Evolutionary conservation across 2,888 invertebrate species (phyloP), one percentile per base, ranked within the genome.

Genomic region (Sphaerophoria rueppellii): DNA sequence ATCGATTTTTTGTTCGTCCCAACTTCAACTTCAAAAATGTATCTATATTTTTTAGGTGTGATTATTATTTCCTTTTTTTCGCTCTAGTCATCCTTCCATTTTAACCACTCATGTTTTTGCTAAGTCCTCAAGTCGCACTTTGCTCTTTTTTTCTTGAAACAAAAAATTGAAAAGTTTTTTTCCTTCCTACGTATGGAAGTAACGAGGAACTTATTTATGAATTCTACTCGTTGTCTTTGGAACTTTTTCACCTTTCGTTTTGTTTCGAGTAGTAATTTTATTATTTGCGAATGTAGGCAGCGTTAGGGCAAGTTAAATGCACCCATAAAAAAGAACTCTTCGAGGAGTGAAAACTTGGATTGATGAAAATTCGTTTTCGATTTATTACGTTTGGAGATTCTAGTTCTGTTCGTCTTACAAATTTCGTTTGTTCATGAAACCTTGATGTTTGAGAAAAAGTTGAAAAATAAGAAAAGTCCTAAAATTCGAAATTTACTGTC

Each of bases 221-320:
- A 71, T 75, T 71, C 63, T 14, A 37, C 43, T 75, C 75, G 57
- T 75, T 70, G 58, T 75, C 74, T 80, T 63, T n/a, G n/a, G 40
- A 60, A 48, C 34, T 43, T 63, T 70, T 50, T 63, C 37, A 52
- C 37, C 35, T 67, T 69, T 24, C 12, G 35, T 43, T 43, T 43
- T 43, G 43, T 58, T 58, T 34, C 32, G 16, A 24, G 34, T 4
- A 16, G 9, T 50, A 14, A 55, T 32, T 16, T 16, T 58, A 14
- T 57, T 57, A 37, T 37, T 57, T 57, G 16, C 9, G 11, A 57
- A 37, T 16, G 9, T 57, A 37, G 58, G 16, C 6, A 40, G 11
- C 40, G 1, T 43, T 14, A 60, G 12, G 60, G 40, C n/a, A 16
- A 43, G 60, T 60, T 60, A 40, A 11, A 40, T 37, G 24, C 1